phyloP scores from a whole-genome alignment of 2,888 invertebrate species.

The Hypercompe scribonia region DNA sequence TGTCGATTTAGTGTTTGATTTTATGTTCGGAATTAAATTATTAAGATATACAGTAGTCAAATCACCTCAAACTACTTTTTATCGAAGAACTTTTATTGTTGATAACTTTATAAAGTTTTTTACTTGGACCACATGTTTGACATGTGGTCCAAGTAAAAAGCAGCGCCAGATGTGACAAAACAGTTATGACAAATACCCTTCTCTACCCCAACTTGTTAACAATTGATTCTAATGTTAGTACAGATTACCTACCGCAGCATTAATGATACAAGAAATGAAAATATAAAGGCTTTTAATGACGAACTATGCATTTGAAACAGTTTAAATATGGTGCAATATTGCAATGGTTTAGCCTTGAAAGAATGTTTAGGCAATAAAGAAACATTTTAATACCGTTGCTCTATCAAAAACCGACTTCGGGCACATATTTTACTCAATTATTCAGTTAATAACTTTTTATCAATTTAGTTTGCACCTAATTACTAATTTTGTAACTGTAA shows the following conservation, averaged over 20 bases:
- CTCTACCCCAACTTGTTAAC: slow-evolving; percentile 63
- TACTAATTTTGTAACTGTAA: no score
- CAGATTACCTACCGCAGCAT: slow-evolving; percentile 51
- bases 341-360: no score
- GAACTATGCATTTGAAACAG: slow-evolving; percentile 19
- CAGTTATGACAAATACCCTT: slow-evolving; percentile 42
- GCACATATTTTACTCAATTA: no score
- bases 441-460: no score
- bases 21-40: no score
- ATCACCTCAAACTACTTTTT: neutral
- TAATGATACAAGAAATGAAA: slow-evolving; percentile 44
- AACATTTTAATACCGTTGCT: neutral
- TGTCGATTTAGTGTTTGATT: no score
- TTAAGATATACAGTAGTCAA: neutral
- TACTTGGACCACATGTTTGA: slow-evolving; percentile 27
- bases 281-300: slow-evolving; percentile 24
- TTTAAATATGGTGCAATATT: neutral
- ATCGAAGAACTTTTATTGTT: neutral
- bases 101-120: neutral
- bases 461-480: no score
- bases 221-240: slow-evolving; percentile 69
- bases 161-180: slow-evolving; percentile 48
- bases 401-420: neutral
- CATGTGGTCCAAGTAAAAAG: no score
- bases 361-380: no score